Evolutionary conservation across 2,888 invertebrate genomes (phyloP), one percentile per base, ranked within the genome.

Genomic region (Onchidella celtica): DNA sequence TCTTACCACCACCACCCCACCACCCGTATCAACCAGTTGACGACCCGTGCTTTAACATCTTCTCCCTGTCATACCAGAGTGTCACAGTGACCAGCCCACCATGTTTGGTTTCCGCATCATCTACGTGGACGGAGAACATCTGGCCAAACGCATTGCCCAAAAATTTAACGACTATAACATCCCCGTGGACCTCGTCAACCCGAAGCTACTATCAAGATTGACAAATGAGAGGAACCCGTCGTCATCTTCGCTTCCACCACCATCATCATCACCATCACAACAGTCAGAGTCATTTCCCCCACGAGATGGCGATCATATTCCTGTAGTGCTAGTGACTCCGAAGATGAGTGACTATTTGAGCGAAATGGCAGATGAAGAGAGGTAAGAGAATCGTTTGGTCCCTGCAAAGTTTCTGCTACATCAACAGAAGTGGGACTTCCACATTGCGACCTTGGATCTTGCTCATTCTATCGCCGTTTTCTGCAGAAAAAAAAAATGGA

Each of bases 71-170:
- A 11, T 17, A 6, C 47, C 47, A 47, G 47, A 47, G 47, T n/a
- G n/a, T n/a, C n/a, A n/a, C n/a, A n/a, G n/a, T n/a, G n/a, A n/a
- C n/a, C n/a, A 1, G 14, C 24, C 55, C 32, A 11, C 34, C 59
- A 73, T 73, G 73, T 59, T 68, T 3, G 68, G 57, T 2, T 77
- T 77, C 17, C 65, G 57, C 24, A 66, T 77, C 27, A 3, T 68
- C 27, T 27, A 77, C 21, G 24, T 77, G 3, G 77, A 77, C n/a
- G 77, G 77, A 21, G 57, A 34, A 11, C 2, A 1, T 0, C 36
- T 77, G 0, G 77, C 77, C 14, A 57, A 68, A 6, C 11, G 24
- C 0, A 77, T 77, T 17, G 3, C 24, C 36, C 55, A n/a, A 1
- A 68, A 66, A 17, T 77, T 66, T 4, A 57, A 68, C 17, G 29